These are phyloP conservation scores for Electrona antarctica DNA, from an alignment of 2,113 vertebrate species.

Conservation along the genomic window DNA sequence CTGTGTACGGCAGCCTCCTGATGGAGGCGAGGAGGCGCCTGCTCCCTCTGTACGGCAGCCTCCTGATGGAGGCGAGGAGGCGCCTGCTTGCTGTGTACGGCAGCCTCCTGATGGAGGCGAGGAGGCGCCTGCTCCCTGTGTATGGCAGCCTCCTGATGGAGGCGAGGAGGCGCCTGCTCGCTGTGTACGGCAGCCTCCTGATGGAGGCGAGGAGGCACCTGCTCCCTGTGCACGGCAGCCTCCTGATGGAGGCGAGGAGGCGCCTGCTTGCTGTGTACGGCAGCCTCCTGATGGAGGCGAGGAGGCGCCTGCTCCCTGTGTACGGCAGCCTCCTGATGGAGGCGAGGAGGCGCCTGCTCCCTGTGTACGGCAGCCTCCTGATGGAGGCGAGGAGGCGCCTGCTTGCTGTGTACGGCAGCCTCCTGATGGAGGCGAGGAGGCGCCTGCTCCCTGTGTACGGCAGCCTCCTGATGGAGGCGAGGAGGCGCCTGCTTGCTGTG, in stretches of 20 bases:
- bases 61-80: conserved; percentile 44
- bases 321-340: conserved; percentile 53
- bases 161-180: background rate
- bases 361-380: too few species aligned
- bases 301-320: conserved; percentile 26
- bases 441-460: too few species aligned
- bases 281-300: too few species aligned
- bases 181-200: too few species aligned
- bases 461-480: too few species aligned
- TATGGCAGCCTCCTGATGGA: conserved; percentile 53
- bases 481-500: too few species aligned
- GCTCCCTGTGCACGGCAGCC: conserved; percentile 41
- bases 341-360: background rate
- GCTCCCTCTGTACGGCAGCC: conserved; percentile 46
- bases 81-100: too few species aligned
- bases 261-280: too few species aligned
- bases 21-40: background rate
- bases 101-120: too few species aligned
- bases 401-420: conserved; percentile 30
- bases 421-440: conserved; percentile 44
- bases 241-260: conserved; percentile 44
- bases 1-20: too few species aligned
- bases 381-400: too few species aligned
- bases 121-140: conserved; percentile 32
- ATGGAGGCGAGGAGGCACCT: background rate